These are phyloP conservation scores for Neria commutata DNA, from an alignment of 2,888 invertebrate genomes.

Conservation along the genomic window DNA sequence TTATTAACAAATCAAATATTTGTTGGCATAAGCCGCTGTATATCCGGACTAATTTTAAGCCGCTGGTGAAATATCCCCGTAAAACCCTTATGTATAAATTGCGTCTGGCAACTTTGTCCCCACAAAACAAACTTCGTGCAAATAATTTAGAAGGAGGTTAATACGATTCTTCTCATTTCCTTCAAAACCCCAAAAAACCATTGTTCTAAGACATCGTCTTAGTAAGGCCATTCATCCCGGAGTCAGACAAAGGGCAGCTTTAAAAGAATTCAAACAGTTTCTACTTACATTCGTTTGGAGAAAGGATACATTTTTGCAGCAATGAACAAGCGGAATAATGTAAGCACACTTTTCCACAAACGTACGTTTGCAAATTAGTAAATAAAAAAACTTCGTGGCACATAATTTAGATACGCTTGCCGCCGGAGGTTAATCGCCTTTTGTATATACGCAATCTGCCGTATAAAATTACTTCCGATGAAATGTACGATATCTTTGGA, in stretches of 20 bases:
- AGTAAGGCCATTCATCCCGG: constrained; percentile 49
- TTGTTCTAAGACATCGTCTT: constrained; percentile 38
- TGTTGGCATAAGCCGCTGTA: no score
- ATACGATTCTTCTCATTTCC: no score
- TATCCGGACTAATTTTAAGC: no score
- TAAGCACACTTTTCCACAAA: constrained; percentile 37
- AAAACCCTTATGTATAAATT: no score
- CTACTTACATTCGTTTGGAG: not conserved
- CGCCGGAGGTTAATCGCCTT: constrained; percentile 98
- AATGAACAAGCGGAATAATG: constrained; percentile 61
- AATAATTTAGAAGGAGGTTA: no score
- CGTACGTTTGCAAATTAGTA: constrained; percentile 18
- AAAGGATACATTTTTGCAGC: not conserved
- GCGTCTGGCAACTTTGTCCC: no score
- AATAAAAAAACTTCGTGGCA: constrained; percentile 24
- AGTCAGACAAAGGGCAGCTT: constrained; percentile 39
- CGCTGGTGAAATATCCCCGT: no score
- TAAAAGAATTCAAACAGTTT: no score
- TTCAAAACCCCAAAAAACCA: no score
- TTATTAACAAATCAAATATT: no score
- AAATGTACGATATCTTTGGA: constrained; percentile 99
- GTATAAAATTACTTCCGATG: constrained; percentile 98
- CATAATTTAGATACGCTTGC: constrained; percentile 84
- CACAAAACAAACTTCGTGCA: no score
- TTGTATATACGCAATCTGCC: constrained; percentile 96